These are phyloP conservation scores for Brienomyrus brachyistius DNA, from an alignment of 2,113 vertebrate species.

Conservation along the genomic window DNA sequence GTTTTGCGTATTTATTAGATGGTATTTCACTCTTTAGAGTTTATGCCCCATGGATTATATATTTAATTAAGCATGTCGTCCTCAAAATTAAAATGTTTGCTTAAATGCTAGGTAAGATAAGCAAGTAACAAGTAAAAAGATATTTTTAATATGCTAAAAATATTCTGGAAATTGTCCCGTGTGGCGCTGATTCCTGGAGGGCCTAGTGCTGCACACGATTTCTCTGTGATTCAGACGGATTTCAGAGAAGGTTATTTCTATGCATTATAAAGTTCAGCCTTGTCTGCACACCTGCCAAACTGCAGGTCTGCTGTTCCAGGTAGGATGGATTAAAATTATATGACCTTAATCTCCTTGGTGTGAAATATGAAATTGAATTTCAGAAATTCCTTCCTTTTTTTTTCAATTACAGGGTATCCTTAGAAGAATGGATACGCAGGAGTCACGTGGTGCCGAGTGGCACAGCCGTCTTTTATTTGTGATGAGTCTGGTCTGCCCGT, in stretches of 20 bases:
- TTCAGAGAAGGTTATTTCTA: neutral
- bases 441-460: neutral
- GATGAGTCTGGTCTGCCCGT: neutral
- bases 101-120: neutral
- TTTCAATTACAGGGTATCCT: neutral
- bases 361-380: conserved; percentile 4
- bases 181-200: neutral
- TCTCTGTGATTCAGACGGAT: neutral
- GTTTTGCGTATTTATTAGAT: neutral
- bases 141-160: neutral
- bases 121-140: neutral
- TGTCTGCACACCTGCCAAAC: neutral
- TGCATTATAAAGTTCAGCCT: conserved; percentile 6
- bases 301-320: neutral
- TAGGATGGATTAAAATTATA: conserved; percentile 9
- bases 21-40: neutral
- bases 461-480: neutral
- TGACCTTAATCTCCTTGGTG: neutral
- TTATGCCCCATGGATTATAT: neutral
- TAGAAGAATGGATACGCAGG: neutral
- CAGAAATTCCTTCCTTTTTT: neutral
- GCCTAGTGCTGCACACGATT: neutral
- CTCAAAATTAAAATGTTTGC: neutral
- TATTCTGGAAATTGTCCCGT: neutral
- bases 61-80: neutral